A percentile compares a stretch with the other conserved stretches of the same genome.
These are phyloP conservation scores for Camponotus pennsylvanicus DNA, from an alignment of 1,140 invertebrate genomes.

Conservation along the genomic window DNA sequence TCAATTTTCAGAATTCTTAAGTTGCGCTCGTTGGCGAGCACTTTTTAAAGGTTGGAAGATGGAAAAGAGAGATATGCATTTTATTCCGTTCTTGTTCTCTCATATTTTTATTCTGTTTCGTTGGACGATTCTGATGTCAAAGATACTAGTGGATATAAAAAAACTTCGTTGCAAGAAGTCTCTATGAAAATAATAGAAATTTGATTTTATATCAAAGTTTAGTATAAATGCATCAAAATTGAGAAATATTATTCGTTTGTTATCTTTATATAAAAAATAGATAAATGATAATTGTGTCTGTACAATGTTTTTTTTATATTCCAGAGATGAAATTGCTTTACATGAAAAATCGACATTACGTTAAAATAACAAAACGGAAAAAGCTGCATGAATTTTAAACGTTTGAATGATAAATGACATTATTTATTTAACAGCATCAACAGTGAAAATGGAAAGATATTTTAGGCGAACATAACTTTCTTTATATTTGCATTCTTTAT, in stretches of 20 bases:
- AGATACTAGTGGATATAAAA: constrained; percentile 11
- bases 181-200: constrained; percentile 8
- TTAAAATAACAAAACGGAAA: constrained; percentile 5
- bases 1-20: constrained; percentile 63
- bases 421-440: constrained; percentile 6
- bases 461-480: constrained; percentile 1
- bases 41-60: constrained; percentile 49
- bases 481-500: background rate
- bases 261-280: background rate
- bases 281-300: background rate
- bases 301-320: background rate
- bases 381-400: background rate
- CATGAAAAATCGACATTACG: constrained; percentile 17
- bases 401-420: constrained; percentile 12
- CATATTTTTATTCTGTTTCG: constrained; percentile 48
- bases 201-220: constrained; percentile 7
- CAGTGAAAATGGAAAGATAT: background rate
- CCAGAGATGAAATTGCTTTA: background rate
- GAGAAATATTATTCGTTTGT: background rate
- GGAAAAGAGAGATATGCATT: constrained; percentile 37
- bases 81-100: constrained; percentile 29
- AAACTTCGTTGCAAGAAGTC: background rate
- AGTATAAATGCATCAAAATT: background rate
- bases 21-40: constrained; percentile 44
- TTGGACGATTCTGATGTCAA: constrained; percentile 14